A percentile compares a stretch with the other conserved stretches of the same genome.
Evolutionary conservation across 2,113 vertebrate species (phyloP).

Genomic region (Anarrhichthys ocellatus): DNA sequence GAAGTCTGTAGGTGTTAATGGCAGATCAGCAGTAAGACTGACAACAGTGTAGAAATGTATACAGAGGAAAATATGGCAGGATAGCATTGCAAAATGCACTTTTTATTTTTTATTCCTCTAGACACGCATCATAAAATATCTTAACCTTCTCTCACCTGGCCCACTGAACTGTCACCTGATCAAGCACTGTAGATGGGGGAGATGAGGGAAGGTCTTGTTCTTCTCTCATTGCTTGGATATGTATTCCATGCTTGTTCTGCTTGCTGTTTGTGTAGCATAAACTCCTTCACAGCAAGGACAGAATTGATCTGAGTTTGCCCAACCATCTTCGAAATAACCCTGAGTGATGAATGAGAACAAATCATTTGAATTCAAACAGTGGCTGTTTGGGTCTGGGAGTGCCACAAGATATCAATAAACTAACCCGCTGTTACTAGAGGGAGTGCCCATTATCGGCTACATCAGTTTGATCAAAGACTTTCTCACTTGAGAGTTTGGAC

Average conservation of each 20-base stretch:
- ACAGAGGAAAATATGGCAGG: neutral
- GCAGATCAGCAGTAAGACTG: neutral
- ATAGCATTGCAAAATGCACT: conserved; percentile 3
- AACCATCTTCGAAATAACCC: conserved; percentile 53
- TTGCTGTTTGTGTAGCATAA: conserved; percentile 31
- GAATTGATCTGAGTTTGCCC: conserved; percentile 36
- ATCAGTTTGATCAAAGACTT: conserved; percentile 30
- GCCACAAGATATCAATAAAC: conserved; percentile 30
- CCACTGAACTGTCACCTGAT: conserved; percentile 9
- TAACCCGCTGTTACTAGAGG: conserved; percentile 42
- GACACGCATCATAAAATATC: conserved; percentile 26
- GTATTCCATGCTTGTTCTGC: conserved; percentile 34
- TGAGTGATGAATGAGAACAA: conserved; percentile 34
- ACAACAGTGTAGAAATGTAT: neutral
- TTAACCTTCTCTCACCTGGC: conserved; percentile 10
- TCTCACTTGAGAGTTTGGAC: conserved; percentile 9
- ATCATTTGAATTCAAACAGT: conserved; percentile 47
- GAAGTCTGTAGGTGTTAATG: conserved; percentile 7
- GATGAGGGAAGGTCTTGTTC: neutral
- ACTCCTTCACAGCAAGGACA: conserved; percentile 50
- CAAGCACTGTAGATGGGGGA: neutral
- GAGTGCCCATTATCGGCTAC: conserved; percentile 21
- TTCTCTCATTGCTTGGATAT: conserved; percentile 6
- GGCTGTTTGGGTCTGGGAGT: conserved; percentile 25
- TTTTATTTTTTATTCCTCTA: conserved; percentile 10